Evolutionary conservation across 2,888 invertebrate genomes (phyloP), one percentile per base, ranked within the genome.

Genomic region (Chymomyza fuscimana): DNA sequence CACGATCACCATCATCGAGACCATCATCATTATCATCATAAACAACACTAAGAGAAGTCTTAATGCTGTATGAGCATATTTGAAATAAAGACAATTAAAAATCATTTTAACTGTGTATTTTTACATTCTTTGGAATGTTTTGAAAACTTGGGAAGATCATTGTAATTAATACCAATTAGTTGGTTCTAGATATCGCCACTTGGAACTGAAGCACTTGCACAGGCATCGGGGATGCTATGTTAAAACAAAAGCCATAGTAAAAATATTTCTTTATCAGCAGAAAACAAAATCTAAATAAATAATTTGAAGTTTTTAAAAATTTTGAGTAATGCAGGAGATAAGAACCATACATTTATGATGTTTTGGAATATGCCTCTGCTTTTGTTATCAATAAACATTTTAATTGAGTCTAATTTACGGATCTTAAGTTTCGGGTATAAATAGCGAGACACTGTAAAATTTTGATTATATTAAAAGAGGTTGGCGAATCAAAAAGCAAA

Each of bases 1-100:
- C 69, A 69, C 5, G 69, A 70, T 16, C 16, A 51, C 12, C 50
- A 63, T n/a, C 29, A 51, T 58, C 4, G 58, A 9, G 5, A 29
- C 7, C 15, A 25, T 58, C 56, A 22, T 10, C 25, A 58, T 25
- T 10, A 15, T 15, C 58, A 58, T 58, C 58, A 58, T n/a, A 19
- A 19, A 4, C 52, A 54, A 19, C 52, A 54, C 16, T 54, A 54
- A 54, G 4, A 2, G 5, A 16, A 9, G 19, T 19, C 52, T n/a
- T 3, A n/a, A 16, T 54, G 10, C 12, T 19, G 16, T n/a, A 16
- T 1, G 52, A 32, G 32, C 9, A 32, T 32, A 32, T 46, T 54
- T 54, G 15, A n/a, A 54, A 54, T 54, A 54, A 1, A 54, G 52
- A 54, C 5, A 7, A 9, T 36, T 36, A 7, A 36, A 9, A 36